phyloP scores from a whole-genome alignment of 37 sponge, comb jelly and placozoan species.

The Eunapius fragilis region DNA sequence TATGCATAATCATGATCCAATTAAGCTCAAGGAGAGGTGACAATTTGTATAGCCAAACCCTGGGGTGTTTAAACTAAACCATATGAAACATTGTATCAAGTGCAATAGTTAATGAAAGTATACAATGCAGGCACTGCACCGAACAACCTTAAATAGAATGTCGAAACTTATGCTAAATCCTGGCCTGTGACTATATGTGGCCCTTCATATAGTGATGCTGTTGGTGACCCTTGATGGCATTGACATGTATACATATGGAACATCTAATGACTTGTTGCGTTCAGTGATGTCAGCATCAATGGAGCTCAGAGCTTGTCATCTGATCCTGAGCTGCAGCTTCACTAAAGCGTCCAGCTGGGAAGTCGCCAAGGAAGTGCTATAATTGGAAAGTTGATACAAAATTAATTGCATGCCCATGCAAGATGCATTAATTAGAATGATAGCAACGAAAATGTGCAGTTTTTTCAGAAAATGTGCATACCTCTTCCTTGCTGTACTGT shows the following conservation, averaged over 20 bases:
- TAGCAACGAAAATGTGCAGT: background rate
- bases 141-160: too few relatives aligned
- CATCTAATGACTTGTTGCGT: slow-evolving; percentile 41
- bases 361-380: slow-evolving; percentile 7
- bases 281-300: slow-evolving; percentile 11
- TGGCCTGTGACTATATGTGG: too few relatives aligned
- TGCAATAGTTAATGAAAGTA: too few relatives aligned
- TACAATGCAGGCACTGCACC: too few relatives aligned
- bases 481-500: slow-evolving; percentile 34
- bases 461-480: too few relatives aligned
- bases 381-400: background rate
- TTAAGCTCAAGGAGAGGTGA: too few relatives aligned
- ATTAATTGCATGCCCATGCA: background rate
- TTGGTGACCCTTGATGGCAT: slow-evolving; percentile 30
- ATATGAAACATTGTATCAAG: too few relatives aligned
- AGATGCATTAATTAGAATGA: background rate
- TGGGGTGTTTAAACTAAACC: too few relatives aligned
- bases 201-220: slow-evolving; percentile 42
- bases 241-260: slow-evolving; percentile 59
- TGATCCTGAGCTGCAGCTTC: background rate
- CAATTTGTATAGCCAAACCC: too few relatives aligned
- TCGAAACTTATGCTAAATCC: too few relatives aligned
- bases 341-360: background rate
- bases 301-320: background rate
- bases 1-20: too few relatives aligned